Conservation (phyloP, 1,140 invertebrate species). For the Trissolcus basalis region DNA sequence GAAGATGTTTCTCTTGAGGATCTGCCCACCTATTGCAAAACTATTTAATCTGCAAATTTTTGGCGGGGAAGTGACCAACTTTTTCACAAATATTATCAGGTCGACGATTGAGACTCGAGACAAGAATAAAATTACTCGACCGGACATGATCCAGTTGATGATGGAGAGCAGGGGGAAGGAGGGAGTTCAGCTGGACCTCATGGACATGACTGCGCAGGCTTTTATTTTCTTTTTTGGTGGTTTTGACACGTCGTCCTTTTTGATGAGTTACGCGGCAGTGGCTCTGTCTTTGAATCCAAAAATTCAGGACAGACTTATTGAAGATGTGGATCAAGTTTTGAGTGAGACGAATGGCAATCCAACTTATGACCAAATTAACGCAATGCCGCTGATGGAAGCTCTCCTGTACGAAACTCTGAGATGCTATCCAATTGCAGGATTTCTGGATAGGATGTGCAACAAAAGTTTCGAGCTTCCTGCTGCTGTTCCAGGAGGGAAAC, state of each 20-base stretch:
- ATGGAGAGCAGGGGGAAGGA: constrained; percentile 66
- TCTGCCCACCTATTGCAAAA: constrained; percentile 35
- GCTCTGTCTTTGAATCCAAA: constrained; percentile 78
- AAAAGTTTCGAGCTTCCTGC: constrained; percentile 4
- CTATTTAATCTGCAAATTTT: constrained; percentile 54
- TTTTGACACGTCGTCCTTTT: constrained; percentile 79
- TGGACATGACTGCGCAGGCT: constrained; percentile 16
- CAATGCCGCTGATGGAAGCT: constrained; percentile 8
- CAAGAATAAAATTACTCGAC: constrained; percentile 70
- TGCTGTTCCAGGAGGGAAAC: neutral
- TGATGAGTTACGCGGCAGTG: constrained; percentile 74
- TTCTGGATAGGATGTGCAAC: neutral
- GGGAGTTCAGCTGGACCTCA: constrained; percentile 2
- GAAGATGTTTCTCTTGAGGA: constrained; percentile 32
- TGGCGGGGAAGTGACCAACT: constrained; percentile 44
- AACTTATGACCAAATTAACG: constrained; percentile 16
- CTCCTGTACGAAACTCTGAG: constrained; percentile 1
- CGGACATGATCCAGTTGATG: constrained; percentile 77
- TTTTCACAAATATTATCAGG: constrained; percentile 69
- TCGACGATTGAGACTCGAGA: constrained; percentile 74
- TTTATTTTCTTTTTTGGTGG: constrained; percentile 72
- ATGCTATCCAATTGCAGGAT: constrained; percentile 2
- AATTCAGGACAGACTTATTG: constrained; percentile 73
- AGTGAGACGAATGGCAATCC: constrained; percentile 26
- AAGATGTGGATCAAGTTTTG: constrained; percentile 22